Evolutionary conservation across 1,140 invertebrate species (phyloP).

Genomic region (Diorhabda carinulata): DNA sequence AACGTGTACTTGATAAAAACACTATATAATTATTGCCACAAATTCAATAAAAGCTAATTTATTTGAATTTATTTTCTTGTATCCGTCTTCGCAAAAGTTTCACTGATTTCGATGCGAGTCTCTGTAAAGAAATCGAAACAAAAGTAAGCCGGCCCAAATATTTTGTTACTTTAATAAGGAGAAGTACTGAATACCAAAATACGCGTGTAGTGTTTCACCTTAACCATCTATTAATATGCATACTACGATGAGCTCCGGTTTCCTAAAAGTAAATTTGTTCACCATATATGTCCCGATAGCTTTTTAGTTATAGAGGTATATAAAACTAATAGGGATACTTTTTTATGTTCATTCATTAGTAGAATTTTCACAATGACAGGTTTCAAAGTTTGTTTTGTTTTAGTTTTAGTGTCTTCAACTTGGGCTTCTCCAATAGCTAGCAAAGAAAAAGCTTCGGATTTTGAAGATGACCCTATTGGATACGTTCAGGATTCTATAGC

Average conservation of each 20-base stretch:
- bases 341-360: constrained; percentile 25
- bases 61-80: too few species aligned
- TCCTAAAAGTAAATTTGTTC: background rate
- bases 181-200: constrained; percentile 11
- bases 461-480: constrained; percentile 66
- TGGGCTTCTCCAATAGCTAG: constrained; percentile 58
- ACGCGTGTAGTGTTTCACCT: background rate
- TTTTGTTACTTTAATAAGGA: constrained; percentile 2
- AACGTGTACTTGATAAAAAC: too few species aligned
- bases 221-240: background rate
- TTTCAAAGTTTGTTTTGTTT: constrained; percentile 47
- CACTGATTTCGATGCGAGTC: background rate
- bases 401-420: constrained; percentile 53
- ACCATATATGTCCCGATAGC: constrained; percentile 22
- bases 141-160: constrained; percentile 2
- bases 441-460: constrained; percentile 68
- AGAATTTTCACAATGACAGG: constrained; percentile 48
- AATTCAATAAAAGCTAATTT: too few species aligned
- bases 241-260: background rate
- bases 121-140: constrained; percentile 7
- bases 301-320: constrained; percentile 23
- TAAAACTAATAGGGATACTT: constrained; percentile 22
- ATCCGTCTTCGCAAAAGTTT: background rate
- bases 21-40: too few species aligned
- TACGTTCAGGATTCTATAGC: constrained; percentile 79